These are phyloP conservation scores for Micropoecilia bifurca DNA, from an alignment of 2,797 vertebrate genomes.

Conservation along the genomic window DNA sequence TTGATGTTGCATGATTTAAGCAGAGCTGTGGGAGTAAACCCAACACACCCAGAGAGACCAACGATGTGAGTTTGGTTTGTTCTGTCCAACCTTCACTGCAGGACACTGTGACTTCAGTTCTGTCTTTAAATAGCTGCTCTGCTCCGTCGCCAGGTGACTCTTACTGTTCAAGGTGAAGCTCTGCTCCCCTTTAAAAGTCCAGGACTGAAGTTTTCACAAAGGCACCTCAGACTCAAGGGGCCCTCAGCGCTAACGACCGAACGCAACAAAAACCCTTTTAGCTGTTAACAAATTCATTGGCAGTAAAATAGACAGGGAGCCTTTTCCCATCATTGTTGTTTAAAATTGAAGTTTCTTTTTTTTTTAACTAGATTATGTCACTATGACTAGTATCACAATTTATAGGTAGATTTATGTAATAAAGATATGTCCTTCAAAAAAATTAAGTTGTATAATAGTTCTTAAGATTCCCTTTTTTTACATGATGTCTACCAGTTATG, in stretches of 20 bases:
- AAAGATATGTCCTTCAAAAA: not conserved
- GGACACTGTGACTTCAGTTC: slow-evolving; percentile 54
- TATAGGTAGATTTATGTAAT: not conserved
- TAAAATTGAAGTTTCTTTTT: not conserved
- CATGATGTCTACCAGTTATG: not conserved
- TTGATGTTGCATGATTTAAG: slow-evolving; percentile 34
- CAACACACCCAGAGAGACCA: slow-evolving; percentile 11
- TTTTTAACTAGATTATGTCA: not conserved
- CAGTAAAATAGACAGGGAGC: not conserved
- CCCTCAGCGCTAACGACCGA: slow-evolving; percentile 12
- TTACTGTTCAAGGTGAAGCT: slow-evolving; percentile 58
- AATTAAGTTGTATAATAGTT: not conserved
- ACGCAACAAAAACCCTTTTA: not conserved
- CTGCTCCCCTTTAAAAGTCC: slow-evolving; percentile 24
- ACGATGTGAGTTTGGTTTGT: slow-evolving; percentile 15
- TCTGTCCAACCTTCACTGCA: slow-evolving; percentile 56
- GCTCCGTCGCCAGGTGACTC: slow-evolving; percentile 61
- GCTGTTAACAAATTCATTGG: not conserved
- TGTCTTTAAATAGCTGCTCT: slow-evolving; percentile 64
- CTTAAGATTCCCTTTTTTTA: not conserved
- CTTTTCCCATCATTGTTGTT: not conserved
- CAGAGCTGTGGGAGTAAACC: slow-evolving; percentile 12
- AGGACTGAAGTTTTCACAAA: slow-evolving; percentile 20
- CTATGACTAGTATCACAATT: not conserved
- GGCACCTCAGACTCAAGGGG: slow-evolving; percentile 1